phyloP scores from a whole-genome alignment of 2,113 vertebrate species.

The Grammomys dolichurus region DNA sequence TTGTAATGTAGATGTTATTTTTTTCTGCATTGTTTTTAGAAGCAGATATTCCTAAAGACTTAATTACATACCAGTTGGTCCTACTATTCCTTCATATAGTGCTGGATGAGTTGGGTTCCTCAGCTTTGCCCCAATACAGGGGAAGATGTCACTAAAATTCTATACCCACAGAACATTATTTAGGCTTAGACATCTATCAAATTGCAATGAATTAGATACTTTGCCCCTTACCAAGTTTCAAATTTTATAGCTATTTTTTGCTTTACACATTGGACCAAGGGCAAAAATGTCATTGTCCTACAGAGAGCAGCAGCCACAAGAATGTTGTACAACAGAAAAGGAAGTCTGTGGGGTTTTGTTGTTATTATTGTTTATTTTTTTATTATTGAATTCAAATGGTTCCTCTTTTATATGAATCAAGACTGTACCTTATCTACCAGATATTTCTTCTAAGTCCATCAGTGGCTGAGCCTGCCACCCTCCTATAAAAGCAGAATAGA shows the following conservation, averaged over 20 bases:
- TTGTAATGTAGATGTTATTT: neutral
- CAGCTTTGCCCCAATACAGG: conserved; percentile 12
- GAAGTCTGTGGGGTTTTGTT: conserved; percentile 28
- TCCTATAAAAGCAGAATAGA: conserved; percentile 70
- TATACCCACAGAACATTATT: conserved; percentile 21
- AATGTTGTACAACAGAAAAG: conserved; percentile 64
- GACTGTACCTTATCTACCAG: conserved; percentile 70
- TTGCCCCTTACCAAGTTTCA: conserved; percentile 59
- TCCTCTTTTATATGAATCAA: conserved; percentile 70
- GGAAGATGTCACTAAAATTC: conserved; percentile 26
- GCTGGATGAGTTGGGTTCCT: neutral
- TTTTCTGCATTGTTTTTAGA: neutral
- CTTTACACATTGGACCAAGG: conserved; percentile 60
- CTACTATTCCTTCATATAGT: neutral
- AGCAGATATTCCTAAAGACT: neutral
- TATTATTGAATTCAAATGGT: conserved; percentile 64
- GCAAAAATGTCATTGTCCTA: conserved; percentile 54
- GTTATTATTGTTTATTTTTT: conserved; percentile 27
- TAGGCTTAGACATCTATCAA: conserved; percentile 44
- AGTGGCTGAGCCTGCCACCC: conserved; percentile 65
- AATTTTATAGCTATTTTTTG: conserved; percentile 70
- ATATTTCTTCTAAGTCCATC: conserved; percentile 72
- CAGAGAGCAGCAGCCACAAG: conserved; percentile 48
- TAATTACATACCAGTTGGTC: neutral
- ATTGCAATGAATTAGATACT: conserved; percentile 59